Conservation (phyloP, 92 coral and sea anemone genomes). For the Zoanthus solanderi region DNA sequence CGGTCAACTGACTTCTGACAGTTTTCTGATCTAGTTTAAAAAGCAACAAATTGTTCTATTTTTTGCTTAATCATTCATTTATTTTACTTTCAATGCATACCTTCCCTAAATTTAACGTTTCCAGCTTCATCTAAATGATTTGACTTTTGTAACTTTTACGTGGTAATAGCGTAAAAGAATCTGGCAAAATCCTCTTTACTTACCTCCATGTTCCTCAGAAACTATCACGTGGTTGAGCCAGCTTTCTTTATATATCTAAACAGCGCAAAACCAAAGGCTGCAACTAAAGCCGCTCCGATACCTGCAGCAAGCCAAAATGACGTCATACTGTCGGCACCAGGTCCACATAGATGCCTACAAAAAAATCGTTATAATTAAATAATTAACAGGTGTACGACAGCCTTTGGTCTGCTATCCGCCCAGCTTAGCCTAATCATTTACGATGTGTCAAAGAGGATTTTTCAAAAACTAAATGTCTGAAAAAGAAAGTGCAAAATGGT, state of each 20-base stretch:
- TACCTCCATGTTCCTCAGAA: background rate
- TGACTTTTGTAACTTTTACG: no score
- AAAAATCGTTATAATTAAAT: background rate
- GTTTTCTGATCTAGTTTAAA: background rate
- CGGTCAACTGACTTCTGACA: background rate
- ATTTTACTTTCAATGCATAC: no score
- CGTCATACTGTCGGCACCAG: constrained; percentile 83
- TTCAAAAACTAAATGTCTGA: no score
- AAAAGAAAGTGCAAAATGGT: no score
- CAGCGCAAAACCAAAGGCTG: constrained; percentile 69
- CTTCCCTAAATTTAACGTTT: background rate
- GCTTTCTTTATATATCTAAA: constrained; percentile 80
- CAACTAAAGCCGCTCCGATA: constrained; percentile 77
- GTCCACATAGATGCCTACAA: constrained; percentile 84
- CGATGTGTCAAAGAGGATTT: background rate
- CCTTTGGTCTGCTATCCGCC: no score
- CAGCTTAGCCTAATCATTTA: background rate
- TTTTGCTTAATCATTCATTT: no score
- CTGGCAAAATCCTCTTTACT: background rate
- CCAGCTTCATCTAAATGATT: no score
- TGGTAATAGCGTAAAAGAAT: no score
- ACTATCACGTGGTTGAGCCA: constrained; percentile 70
- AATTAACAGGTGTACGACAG: no score
- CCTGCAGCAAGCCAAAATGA: constrained; percentile 85
- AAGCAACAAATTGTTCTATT: background rate